Evolutionary conservation across 2,888 invertebrate genomes (phyloP), one percentile per base, ranked within the genome.

Genomic region (Thymelicus sylvestris): DNA sequence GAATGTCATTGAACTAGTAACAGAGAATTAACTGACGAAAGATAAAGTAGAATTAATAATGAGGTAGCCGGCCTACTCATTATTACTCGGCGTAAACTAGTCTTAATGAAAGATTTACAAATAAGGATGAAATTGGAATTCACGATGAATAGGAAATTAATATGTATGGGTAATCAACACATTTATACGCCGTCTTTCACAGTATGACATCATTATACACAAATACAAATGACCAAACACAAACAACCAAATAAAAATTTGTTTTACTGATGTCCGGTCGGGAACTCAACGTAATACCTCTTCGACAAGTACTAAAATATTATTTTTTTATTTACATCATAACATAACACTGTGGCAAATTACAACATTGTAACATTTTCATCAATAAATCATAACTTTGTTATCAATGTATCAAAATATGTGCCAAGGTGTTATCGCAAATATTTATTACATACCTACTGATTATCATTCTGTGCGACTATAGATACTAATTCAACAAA

Each of bases 1-100:
- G 44, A 19, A 68, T 63, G 68, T 68, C 68, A 61, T 68, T 68
- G 63, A 68, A 63, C 68, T 68, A 57, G 44, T 68, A 68, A 44
- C 47, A 68, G 55, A 63, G 31, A 68, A 68, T 63, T 57, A 62
- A 55, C 55, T 47, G 47, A 47, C 68, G 15, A 55, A 44, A 62
- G 47, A 63, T 31, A 50, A 50, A 63, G 8, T 13, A 57, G 31
- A 57, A 38, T 57, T 57, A 38, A 7, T 13, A 38, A 57, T 10
- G 24, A 10, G 12, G 31, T 5, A 31, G 3, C 31, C 31, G 12
- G 12, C 7, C 41, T 41, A 41, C 44, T 38, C 57, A 57, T 38
- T 57, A n/a, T 38, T 57, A 13, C 31, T 38, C 13, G 7, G 6
- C 6, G 31, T 13, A 38, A 57, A 31, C 57, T 8, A 38, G 24